These are phyloP conservation scores for Platycheirus albimanus DNA, from an alignment of 2,888 invertebrate species.

Conservation along the genomic window DNA sequence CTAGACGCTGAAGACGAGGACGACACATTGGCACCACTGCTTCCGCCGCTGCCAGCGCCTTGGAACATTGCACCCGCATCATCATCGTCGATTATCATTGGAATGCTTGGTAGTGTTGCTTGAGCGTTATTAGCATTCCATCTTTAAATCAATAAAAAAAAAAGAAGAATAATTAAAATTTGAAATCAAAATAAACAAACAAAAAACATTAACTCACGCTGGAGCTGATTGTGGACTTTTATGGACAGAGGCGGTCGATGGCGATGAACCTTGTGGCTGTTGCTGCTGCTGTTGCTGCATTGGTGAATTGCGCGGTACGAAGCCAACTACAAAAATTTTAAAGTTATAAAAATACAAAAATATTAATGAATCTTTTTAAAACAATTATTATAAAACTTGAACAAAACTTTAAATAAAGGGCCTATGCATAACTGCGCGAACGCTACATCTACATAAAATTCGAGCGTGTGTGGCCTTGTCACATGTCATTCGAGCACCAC, in stretches of 20 bases:
- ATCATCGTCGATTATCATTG: constrained; percentile 89
- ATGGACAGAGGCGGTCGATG: constrained; percentile 79
- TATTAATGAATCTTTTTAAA: constrained; percentile 65
- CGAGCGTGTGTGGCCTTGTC: no score
- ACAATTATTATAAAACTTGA: no score
- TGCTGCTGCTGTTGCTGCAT: constrained; percentile 80
- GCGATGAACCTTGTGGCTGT: constrained; percentile 84
- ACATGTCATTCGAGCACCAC: no score
- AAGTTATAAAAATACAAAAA: constrained; percentile 63
- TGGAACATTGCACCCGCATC: constrained; percentile 78
- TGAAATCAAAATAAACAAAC: constrained; percentile 72
- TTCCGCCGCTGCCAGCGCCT: constrained; percentile 77
- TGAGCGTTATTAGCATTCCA: constrained; percentile 87
- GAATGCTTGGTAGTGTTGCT: constrained; percentile 89
- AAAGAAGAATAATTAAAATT: constrained; percentile 8
- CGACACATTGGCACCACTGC: constrained; percentile 75
- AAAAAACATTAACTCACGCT: constrained; percentile 78
- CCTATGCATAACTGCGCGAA: no score
- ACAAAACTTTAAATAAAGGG: no score
- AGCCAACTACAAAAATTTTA: constrained; percentile 80
- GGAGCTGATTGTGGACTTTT: constrained; percentile 83
- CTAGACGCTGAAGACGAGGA: constrained; percentile 76
- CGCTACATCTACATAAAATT: no score
- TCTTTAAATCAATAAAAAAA: constrained; percentile 82
- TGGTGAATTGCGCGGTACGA: constrained; percentile 85